Evolutionary conservation across 2,113 vertebrate genomes (phyloP).

Genomic region (Glaucidium brasilianum): DNA sequence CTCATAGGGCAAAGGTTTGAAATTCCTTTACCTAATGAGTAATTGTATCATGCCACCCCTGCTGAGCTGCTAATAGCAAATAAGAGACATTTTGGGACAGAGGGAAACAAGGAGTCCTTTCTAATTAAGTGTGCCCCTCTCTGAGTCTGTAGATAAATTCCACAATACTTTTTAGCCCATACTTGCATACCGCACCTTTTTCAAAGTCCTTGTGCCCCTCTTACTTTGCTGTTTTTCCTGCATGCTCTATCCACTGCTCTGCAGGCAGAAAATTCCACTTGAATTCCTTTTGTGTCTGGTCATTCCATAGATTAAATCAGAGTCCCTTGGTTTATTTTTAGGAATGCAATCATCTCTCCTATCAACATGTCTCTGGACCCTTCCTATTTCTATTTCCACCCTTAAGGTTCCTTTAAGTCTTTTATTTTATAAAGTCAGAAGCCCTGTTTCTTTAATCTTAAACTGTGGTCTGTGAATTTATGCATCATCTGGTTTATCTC

Average conservation of each 20-base stretch:
- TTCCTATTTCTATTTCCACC: neutral
- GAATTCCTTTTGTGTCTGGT: slow-evolving; percentile 64
- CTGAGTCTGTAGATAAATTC: slow-evolving; percentile 7
- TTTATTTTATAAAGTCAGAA: neutral
- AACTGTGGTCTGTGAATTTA: neutral
- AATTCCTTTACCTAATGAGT: slow-evolving; percentile 62
- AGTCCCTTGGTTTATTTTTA: neutral
- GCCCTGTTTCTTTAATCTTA: neutral
- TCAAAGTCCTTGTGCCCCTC: neutral
- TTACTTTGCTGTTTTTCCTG: neutral
- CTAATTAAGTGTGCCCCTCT: slow-evolving; percentile 18
- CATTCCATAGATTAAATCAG: slow-evolving; percentile 60
- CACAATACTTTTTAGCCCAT: neutral
- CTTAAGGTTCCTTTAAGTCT: neutral
- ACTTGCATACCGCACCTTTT: slow-evolving; percentile 4
- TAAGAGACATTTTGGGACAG: neutral
- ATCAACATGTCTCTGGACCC: neutral
- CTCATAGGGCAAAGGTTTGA: slow-evolving; percentile 47
- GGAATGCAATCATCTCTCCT: neutral
- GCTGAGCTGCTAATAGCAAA: slow-evolving; percentile 26
- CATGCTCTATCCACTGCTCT: neutral
- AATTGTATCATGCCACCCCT: slow-evolving; percentile 45
- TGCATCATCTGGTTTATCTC: neutral
- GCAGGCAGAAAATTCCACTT: slow-evolving; percentile 38
- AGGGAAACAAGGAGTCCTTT: neutral